These are phyloP conservation scores for Poeciliopsis retropinna DNA, from an alignment of 2,113 vertebrate genomes.

Conservation along the genomic window DNA sequence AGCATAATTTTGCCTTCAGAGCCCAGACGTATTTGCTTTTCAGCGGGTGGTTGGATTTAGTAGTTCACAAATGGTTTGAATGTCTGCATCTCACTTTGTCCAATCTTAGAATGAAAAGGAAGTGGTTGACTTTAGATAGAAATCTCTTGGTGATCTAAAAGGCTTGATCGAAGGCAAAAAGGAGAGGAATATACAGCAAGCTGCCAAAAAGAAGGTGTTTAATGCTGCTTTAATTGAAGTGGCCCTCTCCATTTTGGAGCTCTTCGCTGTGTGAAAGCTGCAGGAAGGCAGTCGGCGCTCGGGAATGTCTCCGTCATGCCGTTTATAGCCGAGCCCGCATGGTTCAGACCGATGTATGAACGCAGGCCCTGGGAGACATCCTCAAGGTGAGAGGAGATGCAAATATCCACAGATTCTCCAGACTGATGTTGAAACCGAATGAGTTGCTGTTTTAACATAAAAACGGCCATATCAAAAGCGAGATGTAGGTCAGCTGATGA, in stretches of 20 bases:
- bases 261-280: conserved; percentile 50
- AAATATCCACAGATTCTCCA: conserved; percentile 25
- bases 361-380: conserved; percentile 53
- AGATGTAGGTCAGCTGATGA: conserved; percentile 71
- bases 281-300: conserved; percentile 44
- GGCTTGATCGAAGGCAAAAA: conserved; percentile 2
- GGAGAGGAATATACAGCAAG: conserved; percentile 5
- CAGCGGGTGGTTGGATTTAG: conserved; percentile 22
- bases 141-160: conserved; percentile 1
- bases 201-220: conserved; percentile 36
- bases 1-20: conserved; percentile 31
- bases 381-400: conserved; percentile 40
- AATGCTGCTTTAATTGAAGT: conserved; percentile 43
- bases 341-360: conserved; percentile 45
- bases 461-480: conserved; percentile 47
- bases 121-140: background rate
- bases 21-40: conserved; percentile 28
- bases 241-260: conserved; percentile 55
- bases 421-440: conserved; percentile 36
- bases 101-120: conserved; percentile 27
- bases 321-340: conserved; percentile 52
- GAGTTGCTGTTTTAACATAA: conserved; percentile 49
- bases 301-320: conserved; percentile 55
- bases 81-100: conserved; percentile 23
- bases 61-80: conserved; percentile 27